Conservation (phyloP, 2,113 vertebrate genomes). For the Aptenodytes forsteri region DNA sequence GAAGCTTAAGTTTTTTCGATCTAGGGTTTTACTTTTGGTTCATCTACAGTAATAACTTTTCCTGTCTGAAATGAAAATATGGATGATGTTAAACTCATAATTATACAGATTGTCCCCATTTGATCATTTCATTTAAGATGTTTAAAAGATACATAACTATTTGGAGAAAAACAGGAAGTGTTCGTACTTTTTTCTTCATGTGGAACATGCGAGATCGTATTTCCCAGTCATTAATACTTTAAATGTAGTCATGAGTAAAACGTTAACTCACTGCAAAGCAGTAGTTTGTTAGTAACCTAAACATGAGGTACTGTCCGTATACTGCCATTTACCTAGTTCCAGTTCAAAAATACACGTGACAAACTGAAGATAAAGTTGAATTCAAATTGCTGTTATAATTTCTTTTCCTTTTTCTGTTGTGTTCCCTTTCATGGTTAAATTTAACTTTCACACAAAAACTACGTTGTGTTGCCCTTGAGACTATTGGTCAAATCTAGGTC, state of each 20-base stretch:
- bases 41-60: background rate
- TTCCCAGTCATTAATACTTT: background rate
- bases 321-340: background rate
- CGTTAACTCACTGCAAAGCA: background rate
- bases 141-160: background rate
- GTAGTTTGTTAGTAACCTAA: background rate
- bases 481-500: background rate
- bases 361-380: background rate
- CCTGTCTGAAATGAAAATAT: background rate
- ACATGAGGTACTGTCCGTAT: background rate
- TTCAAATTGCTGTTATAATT: background rate
- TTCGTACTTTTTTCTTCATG: background rate
- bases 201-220: background rate
- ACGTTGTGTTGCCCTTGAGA: background rate
- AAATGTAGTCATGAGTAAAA: background rate
- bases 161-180: background rate
- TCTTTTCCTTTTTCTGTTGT: background rate
- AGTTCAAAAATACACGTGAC: background rate
- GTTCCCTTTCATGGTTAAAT: background rate
- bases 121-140: background rate
- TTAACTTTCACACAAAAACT: background rate
- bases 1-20: background rate
- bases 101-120: background rate
- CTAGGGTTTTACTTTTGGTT: background rate
- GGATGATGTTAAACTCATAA: background rate